A percentile compares a stretch with the other conserved stretches of the same genome.
These are phyloP conservation scores for Drosophila asahinai DNA, from an alignment of 1,140 invertebrate species.

Conservation along the genomic window DNA sequence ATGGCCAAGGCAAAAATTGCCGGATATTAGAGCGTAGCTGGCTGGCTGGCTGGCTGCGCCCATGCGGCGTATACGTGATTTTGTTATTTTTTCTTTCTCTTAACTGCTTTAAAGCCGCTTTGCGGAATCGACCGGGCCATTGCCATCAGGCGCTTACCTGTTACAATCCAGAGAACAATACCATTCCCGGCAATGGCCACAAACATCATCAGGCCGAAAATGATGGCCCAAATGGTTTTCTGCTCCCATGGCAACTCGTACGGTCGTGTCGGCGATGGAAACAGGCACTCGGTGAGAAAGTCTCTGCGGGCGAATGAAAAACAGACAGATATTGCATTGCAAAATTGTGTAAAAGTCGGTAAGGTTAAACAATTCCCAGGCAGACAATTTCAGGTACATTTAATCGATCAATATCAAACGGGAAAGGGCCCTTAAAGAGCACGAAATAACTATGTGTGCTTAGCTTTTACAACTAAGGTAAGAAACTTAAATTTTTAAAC, in stretches of 20 bases:
- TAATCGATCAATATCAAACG: neutral
- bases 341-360: slow-evolving; percentile 1
- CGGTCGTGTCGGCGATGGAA: slow-evolving; percentile 81
- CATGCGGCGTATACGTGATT: slow-evolving; percentile 52
- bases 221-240: slow-evolving; percentile 89
- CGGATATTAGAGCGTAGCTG: slow-evolving; percentile 45
- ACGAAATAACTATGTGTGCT: neutral
- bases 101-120: slow-evolving; percentile 34
- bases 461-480: neutral
- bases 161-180: slow-evolving; percentile 96
- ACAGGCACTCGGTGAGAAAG: slow-evolving; percentile 84
- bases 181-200: slow-evolving; percentile 93
- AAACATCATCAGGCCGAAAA: slow-evolving; percentile 91
- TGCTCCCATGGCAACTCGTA: slow-evolving; percentile 85
- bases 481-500: neutral
- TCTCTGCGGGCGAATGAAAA: slow-evolving; percentile 59
- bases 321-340: slow-evolving; percentile 9
- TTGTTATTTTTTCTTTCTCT: neutral
- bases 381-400: neutral
- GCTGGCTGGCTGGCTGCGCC: neutral
- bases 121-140: slow-evolving; percentile 1
- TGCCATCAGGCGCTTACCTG: slow-evolving; percentile 87
- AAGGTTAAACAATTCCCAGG: neutral
- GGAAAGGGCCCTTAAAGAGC: neutral
- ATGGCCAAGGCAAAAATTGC: slow-evolving; percentile 25